phyloP scores from a whole-genome alignment of 1,140 invertebrate species.

The Cyphomyrmex costatus region DNA sequence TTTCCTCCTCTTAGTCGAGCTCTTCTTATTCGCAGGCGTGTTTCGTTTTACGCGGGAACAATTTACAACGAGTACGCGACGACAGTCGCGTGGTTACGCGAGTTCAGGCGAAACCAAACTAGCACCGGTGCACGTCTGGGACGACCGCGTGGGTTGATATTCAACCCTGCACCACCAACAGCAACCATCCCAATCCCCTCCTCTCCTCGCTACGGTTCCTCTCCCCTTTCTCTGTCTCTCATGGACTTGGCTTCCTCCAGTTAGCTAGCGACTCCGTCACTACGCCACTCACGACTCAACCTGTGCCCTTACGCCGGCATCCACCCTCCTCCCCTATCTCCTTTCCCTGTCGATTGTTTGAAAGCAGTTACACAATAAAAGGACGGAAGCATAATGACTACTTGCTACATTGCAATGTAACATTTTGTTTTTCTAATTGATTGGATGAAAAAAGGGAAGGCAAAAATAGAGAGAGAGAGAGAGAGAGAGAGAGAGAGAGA shows the following conservation, averaged over 20 bases:
- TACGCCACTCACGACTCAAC: slow-evolving; percentile 37
- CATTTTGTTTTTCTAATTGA: background rate
- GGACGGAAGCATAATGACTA: background rate
- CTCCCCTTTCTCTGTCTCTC: slow-evolving; percentile 42
- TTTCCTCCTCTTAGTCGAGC: background rate
- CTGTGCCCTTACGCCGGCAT: slow-evolving; percentile 26
- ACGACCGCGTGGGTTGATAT: slow-evolving; percentile 78
- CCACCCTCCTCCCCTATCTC: background rate
- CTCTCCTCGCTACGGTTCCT: slow-evolving; percentile 26
- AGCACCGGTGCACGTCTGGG: slow-evolving; percentile 74
- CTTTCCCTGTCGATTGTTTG: slow-evolving; percentile 19
- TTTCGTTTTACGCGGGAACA: slow-evolving; percentile 25
- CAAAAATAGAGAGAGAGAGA: background rate
- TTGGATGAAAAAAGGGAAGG: background rate
- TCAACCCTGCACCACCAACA: slow-evolving; percentile 74
- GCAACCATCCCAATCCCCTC: slow-evolving; percentile 54
- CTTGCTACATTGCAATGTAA: background rate
- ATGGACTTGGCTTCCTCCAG: slow-evolving; percentile 18
- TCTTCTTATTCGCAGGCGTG: background rate
- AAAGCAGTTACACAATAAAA: slow-evolving; percentile 15
- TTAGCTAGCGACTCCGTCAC: slow-evolving; percentile 30
- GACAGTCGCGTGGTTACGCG: slow-evolving; percentile 66
- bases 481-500: background rate
- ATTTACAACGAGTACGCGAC: slow-evolving; percentile 3
- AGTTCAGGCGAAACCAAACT: slow-evolving; percentile 75